Evolutionary conservation across 2,113 vertebrate species (phyloP).

Genomic region (Odocoileus hemionus): DNA sequence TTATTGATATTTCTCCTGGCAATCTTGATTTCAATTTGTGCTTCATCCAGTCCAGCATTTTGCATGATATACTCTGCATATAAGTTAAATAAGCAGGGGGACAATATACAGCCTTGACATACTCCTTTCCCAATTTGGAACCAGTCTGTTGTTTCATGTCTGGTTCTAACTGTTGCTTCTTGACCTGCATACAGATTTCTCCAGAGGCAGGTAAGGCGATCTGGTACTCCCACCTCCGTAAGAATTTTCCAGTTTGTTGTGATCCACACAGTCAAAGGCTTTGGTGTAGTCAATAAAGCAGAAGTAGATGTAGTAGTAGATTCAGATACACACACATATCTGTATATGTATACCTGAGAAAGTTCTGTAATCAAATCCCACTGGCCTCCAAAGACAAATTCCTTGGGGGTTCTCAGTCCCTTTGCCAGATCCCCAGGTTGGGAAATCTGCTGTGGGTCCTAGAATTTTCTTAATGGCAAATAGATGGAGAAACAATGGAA

Average conservation of each 20-base stretch:
- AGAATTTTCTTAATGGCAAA: background rate
- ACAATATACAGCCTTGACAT: background rate
- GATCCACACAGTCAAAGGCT: background rate
- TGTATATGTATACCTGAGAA: background rate
- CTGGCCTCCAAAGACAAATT: background rate
- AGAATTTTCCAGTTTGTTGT: background rate
- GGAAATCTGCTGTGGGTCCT: background rate
- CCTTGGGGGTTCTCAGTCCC: background rate
- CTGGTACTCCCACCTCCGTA: background rate
- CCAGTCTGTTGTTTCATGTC: background rate
- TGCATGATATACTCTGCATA: background rate
- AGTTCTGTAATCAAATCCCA: background rate
- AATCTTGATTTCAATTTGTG: background rate
- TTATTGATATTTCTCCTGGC: background rate
- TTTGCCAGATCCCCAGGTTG: background rate
- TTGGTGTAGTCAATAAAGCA: background rate
- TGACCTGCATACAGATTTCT: background rate
- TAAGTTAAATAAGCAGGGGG: background rate
- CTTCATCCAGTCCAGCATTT: background rate
- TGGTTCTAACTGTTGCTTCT: background rate
- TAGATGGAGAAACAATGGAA: background rate
- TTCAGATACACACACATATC: background rate
- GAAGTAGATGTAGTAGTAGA: background rate
- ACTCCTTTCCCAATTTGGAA: background rate
- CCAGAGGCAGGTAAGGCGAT: background rate